A percentile compares a stretch with the other conserved stretches of the same genome.
Conservation (phyloP, 2,113 vertebrate genomes). For the Mormoops blainvillei region DNA sequence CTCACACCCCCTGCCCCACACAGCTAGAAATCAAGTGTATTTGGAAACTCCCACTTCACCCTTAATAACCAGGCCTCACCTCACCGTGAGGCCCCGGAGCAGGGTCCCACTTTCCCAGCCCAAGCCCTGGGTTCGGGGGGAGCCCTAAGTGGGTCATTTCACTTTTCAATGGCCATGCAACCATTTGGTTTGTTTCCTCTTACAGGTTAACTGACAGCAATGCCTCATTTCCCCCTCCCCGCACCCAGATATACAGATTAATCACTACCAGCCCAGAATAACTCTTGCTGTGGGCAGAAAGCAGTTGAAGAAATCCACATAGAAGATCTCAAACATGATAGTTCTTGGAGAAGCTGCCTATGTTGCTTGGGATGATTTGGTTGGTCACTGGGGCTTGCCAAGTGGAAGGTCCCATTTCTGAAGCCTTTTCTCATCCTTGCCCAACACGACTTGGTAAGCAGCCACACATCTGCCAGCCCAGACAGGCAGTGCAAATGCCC, state of each 20-base stretch:
- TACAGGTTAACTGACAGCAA: conserved; percentile 29
- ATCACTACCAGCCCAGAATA: background rate
- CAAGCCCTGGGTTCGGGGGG: background rate
- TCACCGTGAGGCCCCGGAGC: background rate
- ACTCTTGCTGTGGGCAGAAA: background rate
- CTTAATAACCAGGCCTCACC: background rate
- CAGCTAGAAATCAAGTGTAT: background rate
- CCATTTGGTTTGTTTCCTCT: background rate
- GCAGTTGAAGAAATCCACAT: background rate
- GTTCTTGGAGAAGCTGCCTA: background rate
- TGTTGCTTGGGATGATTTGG: background rate
- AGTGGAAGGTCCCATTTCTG: no score
- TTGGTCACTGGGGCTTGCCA: background rate
- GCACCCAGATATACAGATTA: background rate
- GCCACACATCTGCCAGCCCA: background rate
- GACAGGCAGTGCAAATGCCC: background rate
- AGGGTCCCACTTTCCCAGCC: background rate
- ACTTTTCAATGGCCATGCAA: background rate
- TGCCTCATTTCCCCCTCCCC: background rate
- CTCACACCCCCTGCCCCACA: background rate
- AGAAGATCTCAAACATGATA: background rate
- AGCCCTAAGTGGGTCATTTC: background rate
- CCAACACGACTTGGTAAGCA: background rate
- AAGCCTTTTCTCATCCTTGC: background rate
- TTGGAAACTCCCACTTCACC: background rate